Conservation (phyloP, 2,113 vertebrate genomes). For the Oreochromis aureus region DNA sequence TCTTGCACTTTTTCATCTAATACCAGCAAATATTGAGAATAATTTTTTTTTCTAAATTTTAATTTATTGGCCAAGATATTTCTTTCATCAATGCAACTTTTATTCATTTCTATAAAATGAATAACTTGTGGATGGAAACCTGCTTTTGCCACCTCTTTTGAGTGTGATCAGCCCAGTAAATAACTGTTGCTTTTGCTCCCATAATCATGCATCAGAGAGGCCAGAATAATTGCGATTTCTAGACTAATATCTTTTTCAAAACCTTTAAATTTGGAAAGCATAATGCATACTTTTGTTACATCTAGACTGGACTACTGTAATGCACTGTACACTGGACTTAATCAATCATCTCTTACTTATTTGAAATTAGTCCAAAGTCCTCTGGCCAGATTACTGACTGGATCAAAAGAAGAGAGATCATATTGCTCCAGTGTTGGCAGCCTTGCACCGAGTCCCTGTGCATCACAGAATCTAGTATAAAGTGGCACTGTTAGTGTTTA, state of each 20-base stretch:
- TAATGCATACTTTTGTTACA: neutral
- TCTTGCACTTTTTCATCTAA: neutral
- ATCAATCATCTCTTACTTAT: neutral
- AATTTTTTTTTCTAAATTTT: neutral
- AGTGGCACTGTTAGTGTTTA: neutral
- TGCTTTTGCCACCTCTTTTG: neutral
- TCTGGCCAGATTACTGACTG: neutral
- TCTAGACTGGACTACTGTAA: neutral
- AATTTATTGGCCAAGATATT: neutral
- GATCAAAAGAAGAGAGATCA: neutral
- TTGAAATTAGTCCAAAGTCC: neutral
- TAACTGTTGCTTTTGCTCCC: neutral
- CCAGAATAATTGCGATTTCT: neutral
- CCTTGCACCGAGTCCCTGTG: neutral
- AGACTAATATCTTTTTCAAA: neutral
- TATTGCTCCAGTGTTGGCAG: neutral
- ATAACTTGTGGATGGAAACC: neutral
- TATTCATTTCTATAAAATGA: neutral
- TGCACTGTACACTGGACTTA: neutral
- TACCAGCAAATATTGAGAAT: neutral
- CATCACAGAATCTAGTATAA: neutral
- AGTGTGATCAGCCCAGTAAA: accelerated
- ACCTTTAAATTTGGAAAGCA: neutral
- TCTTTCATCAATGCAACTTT: neutral
- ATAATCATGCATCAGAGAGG: neutral